Conservation (phyloP, 2,888 invertebrate species). For the Drosophila seclusa region DNA sequence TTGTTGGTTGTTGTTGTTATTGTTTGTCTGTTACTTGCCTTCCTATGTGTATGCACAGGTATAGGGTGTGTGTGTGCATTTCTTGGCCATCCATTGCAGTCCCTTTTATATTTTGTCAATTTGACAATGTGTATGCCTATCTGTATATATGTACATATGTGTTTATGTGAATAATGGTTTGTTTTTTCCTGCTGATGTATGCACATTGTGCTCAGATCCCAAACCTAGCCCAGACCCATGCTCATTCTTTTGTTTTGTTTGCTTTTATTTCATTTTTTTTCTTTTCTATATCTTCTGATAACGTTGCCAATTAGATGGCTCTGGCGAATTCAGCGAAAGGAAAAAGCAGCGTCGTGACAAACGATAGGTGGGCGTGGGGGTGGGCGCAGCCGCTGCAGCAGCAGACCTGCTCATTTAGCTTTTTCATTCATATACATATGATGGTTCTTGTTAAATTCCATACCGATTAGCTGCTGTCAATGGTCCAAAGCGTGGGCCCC, state of each 20-base stretch:
- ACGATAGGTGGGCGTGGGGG: conserved; percentile 29
- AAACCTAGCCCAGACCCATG: background rate
- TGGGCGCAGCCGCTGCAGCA: background rate
- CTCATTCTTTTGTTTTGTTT: background rate
- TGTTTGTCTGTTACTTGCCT: conserved; percentile 55
- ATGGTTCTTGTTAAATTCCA: conserved; percentile 33
- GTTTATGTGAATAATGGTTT: conserved; percentile 42
- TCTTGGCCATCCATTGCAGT: conserved; percentile 34
- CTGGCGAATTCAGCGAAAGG: background rate
- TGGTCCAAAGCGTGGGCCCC: conserved; percentile 37
- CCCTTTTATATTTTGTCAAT: conserved; percentile 53
- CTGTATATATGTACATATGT: background rate
- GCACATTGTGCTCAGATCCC: conserved; percentile 35
- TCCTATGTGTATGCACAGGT: background rate
- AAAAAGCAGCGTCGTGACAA: background rate
- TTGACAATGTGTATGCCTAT: conserved; percentile 28
- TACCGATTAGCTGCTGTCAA: conserved; percentile 59
- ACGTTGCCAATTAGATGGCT: conserved; percentile 43
- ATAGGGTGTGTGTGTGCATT: conserved; percentile 4
- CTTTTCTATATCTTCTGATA: conserved; percentile 12
- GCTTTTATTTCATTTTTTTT: conserved; percentile 1
- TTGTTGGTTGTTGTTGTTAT: conserved; percentile 27
- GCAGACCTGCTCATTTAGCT: conserved; percentile 20
- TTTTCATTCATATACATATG: conserved; percentile 23
- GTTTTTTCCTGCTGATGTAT: conserved; percentile 59